Conservation (phyloP, 1,140 invertebrate genomes). For the Xylocopa sonorina region DNA sequence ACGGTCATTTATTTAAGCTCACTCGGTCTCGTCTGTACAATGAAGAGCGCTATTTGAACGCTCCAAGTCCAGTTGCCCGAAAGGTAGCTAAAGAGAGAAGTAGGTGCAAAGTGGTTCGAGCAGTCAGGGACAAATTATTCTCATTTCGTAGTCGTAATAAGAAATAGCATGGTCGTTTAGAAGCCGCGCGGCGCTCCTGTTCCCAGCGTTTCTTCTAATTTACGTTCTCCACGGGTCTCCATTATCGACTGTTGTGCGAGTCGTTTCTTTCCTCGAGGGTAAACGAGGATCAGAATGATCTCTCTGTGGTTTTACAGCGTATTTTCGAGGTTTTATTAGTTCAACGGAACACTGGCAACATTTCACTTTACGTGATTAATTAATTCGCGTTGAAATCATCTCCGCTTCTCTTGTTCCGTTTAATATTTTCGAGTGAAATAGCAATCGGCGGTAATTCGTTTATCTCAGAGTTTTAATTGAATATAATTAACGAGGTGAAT, state of each 20-base stretch:
- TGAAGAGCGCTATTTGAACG: background rate
- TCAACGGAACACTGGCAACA: too few relatives aligned
- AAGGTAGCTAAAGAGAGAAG: background rate
- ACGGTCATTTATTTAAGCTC: too few relatives aligned
- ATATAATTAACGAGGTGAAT: background rate
- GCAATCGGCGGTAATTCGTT: too few relatives aligned
- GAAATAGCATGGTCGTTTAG: background rate
- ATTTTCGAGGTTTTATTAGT: too few relatives aligned
- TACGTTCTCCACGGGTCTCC: conserved; percentile 24
- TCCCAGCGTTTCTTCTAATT: conserved; percentile 35
- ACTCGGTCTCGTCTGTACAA: background rate
- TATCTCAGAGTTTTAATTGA: too few relatives aligned
- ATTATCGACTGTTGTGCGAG: background rate
- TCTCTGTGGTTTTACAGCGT: background rate
- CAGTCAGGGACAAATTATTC: conserved; percentile 22
- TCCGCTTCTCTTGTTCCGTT: too few relatives aligned
- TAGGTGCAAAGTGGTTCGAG: background rate
- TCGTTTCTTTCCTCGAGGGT: conserved; percentile 4
- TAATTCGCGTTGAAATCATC: too few relatives aligned
- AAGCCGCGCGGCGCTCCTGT: conserved; percentile 9
- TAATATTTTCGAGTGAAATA: too few relatives aligned
- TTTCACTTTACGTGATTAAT: too few relatives aligned
- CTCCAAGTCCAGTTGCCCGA: background rate
- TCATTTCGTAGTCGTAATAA: conserved; percentile 24
- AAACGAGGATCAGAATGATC: conserved; percentile 7